Conservation (phyloP, 2,797 vertebrate species). For the Lepidocolaptes lacrymiger region DNA sequence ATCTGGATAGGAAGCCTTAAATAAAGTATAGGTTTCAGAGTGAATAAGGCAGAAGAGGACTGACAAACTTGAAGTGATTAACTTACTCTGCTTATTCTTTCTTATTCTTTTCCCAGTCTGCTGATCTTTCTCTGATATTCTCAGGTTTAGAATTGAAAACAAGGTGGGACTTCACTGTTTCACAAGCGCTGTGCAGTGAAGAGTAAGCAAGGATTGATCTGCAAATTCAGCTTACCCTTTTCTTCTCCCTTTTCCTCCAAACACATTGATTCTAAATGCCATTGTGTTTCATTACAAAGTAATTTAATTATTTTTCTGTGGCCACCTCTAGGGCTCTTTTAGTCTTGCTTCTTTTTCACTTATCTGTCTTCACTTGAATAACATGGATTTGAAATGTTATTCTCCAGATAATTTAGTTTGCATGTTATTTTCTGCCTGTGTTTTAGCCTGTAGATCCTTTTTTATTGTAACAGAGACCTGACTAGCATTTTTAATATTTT, state of each 20-base stretch:
- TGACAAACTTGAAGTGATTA: not conserved
- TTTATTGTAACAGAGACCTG: not conserved
- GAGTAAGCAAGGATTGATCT: not conserved
- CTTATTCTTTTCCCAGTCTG: not conserved
- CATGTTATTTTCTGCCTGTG: not conserved
- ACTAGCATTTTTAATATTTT: not conserved
- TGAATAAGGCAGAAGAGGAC: not conserved
- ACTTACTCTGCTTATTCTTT: not conserved
- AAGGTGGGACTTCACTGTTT: not conserved
- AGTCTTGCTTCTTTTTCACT: not conserved
- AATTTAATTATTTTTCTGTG: not conserved
- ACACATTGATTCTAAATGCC: not conserved
- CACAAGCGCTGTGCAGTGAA: not conserved
- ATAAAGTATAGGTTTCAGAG: not conserved
- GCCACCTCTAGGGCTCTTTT: not conserved
- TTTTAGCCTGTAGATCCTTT: not conserved
- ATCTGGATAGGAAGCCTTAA: not conserved
- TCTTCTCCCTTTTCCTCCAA: not conserved
- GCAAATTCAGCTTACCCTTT: not conserved
- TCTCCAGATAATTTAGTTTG: not conserved
- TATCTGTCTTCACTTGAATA: not conserved
- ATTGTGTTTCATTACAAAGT: not conserved
- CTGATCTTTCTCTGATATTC: not conserved
- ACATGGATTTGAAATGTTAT: not conserved
- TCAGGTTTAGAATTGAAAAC: not conserved